phyloP scores from a whole-genome alignment of 2,888 invertebrate genomes.

The Cephus spinipes region DNA sequence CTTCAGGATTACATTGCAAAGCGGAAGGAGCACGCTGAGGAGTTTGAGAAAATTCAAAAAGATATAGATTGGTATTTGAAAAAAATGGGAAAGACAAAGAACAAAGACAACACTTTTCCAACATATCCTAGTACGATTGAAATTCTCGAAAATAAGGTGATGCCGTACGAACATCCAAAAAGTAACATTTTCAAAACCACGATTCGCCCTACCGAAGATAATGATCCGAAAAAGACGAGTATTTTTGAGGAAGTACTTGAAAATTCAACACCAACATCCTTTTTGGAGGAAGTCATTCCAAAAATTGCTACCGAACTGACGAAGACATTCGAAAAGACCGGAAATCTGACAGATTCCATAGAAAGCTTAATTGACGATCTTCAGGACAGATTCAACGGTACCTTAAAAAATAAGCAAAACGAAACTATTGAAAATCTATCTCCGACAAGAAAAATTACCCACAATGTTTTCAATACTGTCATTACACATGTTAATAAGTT shows the following conservation, averaged over 20 bases:
- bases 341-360: constrained; percentile 44
- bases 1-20: constrained; percentile 23
- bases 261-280: constrained; percentile 14
- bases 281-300: constrained; percentile 42
- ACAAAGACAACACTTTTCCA: background rate
- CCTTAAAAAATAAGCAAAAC: constrained; percentile 10
- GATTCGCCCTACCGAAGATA: background rate
- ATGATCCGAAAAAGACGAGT: background rate
- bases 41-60: constrained; percentile 10
- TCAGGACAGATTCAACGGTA: constrained; percentile 36
- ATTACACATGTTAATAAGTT: constrained; percentile 45
- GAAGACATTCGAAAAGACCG: constrained; percentile 38
- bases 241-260: background rate
- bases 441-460: constrained; percentile 9
- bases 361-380: constrained; percentile 45
- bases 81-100: background rate
- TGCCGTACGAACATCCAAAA: background rate
- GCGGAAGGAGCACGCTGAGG: constrained; percentile 6
- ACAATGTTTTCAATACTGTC: constrained; percentile 34
- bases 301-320: constrained; percentile 43
- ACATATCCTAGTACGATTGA: background rate
- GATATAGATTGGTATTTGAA: constrained; percentile 11
- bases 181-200: background rate
- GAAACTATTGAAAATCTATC: background rate
- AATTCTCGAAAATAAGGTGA: background rate